These are phyloP conservation scores for Shinisaurus crocodilurus DNA, from an alignment of 2,113 vertebrate species.

Conservation along the genomic window DNA sequence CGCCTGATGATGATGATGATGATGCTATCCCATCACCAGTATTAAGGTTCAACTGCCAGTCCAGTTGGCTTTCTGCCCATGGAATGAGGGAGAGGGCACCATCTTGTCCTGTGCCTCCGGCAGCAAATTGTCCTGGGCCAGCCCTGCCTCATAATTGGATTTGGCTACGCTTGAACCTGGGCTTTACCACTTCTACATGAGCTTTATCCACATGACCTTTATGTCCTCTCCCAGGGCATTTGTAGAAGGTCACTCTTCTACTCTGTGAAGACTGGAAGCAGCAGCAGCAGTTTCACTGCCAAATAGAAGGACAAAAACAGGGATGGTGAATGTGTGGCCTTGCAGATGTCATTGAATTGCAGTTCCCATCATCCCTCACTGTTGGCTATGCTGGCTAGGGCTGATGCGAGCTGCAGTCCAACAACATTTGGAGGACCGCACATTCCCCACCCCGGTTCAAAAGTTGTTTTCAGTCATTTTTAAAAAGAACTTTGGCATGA, in stretches of 20 bases:
- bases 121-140: no score
- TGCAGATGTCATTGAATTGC: no score
- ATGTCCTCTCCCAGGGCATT: background rate
- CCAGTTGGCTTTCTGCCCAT: no score
- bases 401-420: background rate
- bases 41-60: no score
- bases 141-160: background rate
- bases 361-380: background rate
- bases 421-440: background rate
- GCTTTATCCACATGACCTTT: no score
- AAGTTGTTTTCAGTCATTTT: no score
- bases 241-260: background rate
- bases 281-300: background rate
- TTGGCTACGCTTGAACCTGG: background rate
- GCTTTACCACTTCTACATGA: background rate
- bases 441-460: no score
- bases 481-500: background rate
- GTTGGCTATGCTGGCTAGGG: background rate
- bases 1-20: no score
- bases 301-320: background rate
- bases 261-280: background rate
- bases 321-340: no score
- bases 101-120: no score
- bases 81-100: no score
- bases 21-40: no score